phyloP scores from a whole-genome alignment of 1,140 invertebrate genomes.

The Panagrolaimus sp. region DNA sequence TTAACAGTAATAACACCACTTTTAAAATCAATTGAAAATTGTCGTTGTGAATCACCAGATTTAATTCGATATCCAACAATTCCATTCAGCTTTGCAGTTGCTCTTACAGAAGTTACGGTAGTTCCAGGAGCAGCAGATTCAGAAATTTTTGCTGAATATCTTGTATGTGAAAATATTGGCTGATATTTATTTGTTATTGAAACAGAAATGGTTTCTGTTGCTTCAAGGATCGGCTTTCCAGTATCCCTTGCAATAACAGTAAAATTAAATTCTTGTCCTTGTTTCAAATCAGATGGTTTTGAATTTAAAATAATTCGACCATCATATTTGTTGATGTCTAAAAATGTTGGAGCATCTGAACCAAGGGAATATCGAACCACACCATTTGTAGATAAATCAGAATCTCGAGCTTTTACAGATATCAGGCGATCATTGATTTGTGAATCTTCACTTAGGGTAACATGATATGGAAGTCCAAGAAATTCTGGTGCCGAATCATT shows the following conservation, averaged over 20 bases:
- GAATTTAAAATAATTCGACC: conserved; percentile 34
- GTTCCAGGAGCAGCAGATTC: conserved; percentile 34
- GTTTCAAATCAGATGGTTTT: neutral
- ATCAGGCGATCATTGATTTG: conserved; percentile 58
- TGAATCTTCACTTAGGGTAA: conserved; percentile 43
- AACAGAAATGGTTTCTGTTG: conserved; percentile 27
- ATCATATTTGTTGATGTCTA: conserved; percentile 49
- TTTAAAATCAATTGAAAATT: conserved; percentile 50
- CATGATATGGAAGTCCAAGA: conserved; percentile 20
- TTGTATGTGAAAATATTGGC: conserved; percentile 42
- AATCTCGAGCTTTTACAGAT: conserved; percentile 59
- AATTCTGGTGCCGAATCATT: conserved; percentile 47
- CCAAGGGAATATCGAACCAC: conserved; percentile 57
- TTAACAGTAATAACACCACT: conserved; percentile 65
- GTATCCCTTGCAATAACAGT: conserved; percentile 35
- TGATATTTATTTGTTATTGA: conserved; percentile 34
- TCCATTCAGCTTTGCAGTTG: conserved; percentile 41
- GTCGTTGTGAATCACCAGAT: conserved; percentile 25
- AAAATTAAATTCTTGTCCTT: conserved; percentile 31
- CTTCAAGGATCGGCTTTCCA: conserved; percentile 32
- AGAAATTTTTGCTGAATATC: conserved; percentile 31
- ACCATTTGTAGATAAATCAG: conserved; percentile 60
- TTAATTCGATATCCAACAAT: conserved; percentile 32
- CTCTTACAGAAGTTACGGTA: conserved; percentile 27
- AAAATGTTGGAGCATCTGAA: conserved; percentile 33